phyloP scores from a whole-genome alignment of 2,113 vertebrate species.

The Pyxicephalus adspersus region DNA sequence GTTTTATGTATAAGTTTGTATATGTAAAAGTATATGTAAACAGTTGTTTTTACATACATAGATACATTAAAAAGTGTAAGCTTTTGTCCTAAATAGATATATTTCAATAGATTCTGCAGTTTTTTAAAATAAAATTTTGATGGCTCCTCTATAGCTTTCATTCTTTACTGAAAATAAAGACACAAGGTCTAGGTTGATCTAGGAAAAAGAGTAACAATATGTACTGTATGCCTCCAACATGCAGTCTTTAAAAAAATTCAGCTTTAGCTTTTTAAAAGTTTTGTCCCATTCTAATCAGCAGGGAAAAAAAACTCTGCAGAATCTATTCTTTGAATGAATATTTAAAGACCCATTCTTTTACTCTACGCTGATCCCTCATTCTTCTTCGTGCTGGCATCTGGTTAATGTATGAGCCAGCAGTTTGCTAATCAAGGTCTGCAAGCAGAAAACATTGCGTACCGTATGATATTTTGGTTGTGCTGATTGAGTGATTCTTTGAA shows the following conservation, averaged over 20 bases:
- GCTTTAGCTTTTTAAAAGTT: conserved; percentile 12
- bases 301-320: not conserved
- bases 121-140: too few species aligned
- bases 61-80: too few species aligned
- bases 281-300: conserved; percentile 16
- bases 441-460: not conserved
- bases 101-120: too few species aligned
- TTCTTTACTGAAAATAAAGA: conserved; percentile 4
- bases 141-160: not conserved
- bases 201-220: not conserved
- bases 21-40: too few species aligned
- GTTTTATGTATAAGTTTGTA: too few species aligned
- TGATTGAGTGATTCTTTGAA: conserved; percentile 34
- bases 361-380: conserved; percentile 17
- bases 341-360: conserved; percentile 14
- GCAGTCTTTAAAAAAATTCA: not conserved
- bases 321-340: conserved; percentile 22
- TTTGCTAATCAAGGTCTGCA: conserved; percentile 5
- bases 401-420: conserved; percentile 29
- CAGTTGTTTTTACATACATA: too few species aligned
- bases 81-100: too few species aligned
- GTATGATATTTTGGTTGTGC: conserved; percentile 9
- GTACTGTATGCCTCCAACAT: not conserved
- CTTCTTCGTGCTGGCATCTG: not conserved
- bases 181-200: conserved; percentile 2